Evolutionary conservation across 2,888 invertebrate species (phyloP).

Genomic region (Eristalinus aeneus): DNA sequence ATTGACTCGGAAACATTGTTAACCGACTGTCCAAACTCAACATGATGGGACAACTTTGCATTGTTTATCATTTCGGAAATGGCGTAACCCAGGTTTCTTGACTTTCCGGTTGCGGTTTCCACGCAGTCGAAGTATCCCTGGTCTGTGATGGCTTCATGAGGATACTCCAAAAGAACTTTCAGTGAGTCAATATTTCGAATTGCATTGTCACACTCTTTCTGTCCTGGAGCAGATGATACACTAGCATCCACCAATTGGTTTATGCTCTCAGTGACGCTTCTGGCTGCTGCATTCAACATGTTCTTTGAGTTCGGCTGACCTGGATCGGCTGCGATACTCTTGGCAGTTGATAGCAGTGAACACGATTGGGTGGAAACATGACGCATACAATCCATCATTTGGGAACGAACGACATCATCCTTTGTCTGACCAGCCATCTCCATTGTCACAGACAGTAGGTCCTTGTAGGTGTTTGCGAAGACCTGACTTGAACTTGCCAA

Average conservation of each 20-base stretch:
- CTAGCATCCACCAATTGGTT: slow-evolving; percentile 88
- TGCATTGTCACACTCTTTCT: slow-evolving; percentile 98
- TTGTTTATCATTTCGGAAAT: slow-evolving; percentile 97
- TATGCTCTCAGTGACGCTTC: slow-evolving; percentile 95
- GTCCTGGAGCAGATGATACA: slow-evolving; percentile 95
- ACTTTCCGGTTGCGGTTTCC: slow-evolving; percentile 93
- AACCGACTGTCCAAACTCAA: slow-evolving; percentile 92
- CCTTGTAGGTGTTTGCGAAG: slow-evolving; percentile 89
- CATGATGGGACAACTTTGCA: slow-evolving; percentile 92
- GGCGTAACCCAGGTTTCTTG: slow-evolving; percentile 91
- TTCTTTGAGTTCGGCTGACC: slow-evolving; percentile 95
- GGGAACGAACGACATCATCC: slow-evolving; percentile 88
- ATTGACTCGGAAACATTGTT: slow-evolving; percentile 92
- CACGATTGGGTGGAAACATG: slow-evolving; percentile 93
- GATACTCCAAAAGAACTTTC: slow-evolving; percentile 90
- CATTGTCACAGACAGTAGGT: slow-evolving; percentile 89
- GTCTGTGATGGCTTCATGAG: slow-evolving; percentile 93
- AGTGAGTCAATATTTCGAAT: slow-evolving; percentile 94
- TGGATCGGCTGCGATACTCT: slow-evolving; percentile 94
- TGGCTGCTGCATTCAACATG: slow-evolving; percentile 91
- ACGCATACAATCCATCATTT: slow-evolving; percentile 93
- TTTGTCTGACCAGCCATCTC: slow-evolving; percentile 92
- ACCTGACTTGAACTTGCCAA: slow-evolving; percentile 89
- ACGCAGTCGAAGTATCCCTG: slow-evolving; percentile 96
- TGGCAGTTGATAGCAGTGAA: slow-evolving; percentile 92